phyloP scores from a whole-genome alignment of 1,140 invertebrate genomes.

The Odontomachus brunneus region DNA sequence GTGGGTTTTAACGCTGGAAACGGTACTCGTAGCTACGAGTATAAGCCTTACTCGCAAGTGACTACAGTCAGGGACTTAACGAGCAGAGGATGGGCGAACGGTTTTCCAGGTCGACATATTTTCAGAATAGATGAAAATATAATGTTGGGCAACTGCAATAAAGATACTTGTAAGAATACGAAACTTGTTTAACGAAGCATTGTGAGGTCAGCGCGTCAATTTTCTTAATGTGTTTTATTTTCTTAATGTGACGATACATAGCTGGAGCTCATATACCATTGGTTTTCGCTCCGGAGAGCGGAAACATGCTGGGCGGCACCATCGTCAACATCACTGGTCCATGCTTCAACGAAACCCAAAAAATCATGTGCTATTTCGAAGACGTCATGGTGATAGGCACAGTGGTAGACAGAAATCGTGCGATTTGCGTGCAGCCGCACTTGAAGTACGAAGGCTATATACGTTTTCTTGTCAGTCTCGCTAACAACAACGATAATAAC shows the following conservation, averaged over 20 bases:
- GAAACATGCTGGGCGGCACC: conserved; percentile 97
- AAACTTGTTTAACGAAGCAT: background rate
- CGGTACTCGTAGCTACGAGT: conserved; percentile 95
- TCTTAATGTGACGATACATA: conserved; percentile 78
- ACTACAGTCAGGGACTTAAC: conserved; percentile 93
- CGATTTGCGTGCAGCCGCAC: conserved; percentile 94
- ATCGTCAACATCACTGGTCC: conserved; percentile 98
- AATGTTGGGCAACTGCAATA: conserved; percentile 95
- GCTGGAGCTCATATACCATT: conserved; percentile 92
- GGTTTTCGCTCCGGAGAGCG: conserved; percentile 96
- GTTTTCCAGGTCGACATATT: conserved; percentile 95
- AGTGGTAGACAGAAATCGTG: conserved; percentile 92
- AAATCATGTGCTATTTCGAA: conserved; percentile 93
- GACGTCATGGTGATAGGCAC: conserved; percentile 90
- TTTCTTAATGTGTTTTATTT: background rate
- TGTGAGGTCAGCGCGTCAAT: too few relatives aligned
- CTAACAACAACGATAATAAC: conserved; percentile 90
- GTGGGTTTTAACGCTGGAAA: conserved; percentile 98
- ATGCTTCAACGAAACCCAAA: conserved; percentile 91
- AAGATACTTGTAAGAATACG: conserved; percentile 90
- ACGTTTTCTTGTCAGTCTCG: conserved; percentile 93
- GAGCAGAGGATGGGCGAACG: conserved; percentile 94
- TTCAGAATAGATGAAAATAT: conserved; percentile 98
- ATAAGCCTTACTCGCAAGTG: conserved; percentile 95
- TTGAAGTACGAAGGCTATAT: conserved; percentile 97